Evolutionary conservation across 1,140 invertebrate species (phyloP), one percentile per base, ranked within the genome.

Genomic region (Formica exsecta): DNA sequence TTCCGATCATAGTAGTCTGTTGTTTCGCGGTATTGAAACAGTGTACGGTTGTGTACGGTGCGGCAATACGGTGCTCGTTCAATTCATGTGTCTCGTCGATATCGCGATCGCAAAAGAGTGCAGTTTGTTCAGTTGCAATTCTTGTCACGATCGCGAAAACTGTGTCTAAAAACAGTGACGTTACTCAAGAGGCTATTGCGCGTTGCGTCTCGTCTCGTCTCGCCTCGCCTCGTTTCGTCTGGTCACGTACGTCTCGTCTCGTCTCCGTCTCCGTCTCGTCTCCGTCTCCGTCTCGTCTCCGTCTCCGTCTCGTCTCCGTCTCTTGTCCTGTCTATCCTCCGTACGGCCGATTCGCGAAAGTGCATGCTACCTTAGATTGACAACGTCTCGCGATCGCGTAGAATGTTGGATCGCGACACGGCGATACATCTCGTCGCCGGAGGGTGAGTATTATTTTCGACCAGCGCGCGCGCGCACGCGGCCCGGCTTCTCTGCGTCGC

Each of bases 391-490:
- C 71, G 80, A 61, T 44, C 32, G 77, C 81, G 85, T 91, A 94
- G 91, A 95, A 97, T 97, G 97, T 96, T 96, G 95, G 96, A 97
- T 95, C 96, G 96, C 94, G 97, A 98, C 95, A 97, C 97, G 88
- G 96, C 98, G 83, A 98, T 98, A 95, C 98, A 98, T 95, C 96
- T 98, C 90, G 96, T 98, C 89, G 97, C 97, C 94, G 98, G 98
- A 96, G 98, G 98, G 98, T 98, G 96, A 96, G 97, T 96, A 68
- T 83, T 80, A 57, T 85, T 86, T 92, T 89, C 87, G 88, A 85
- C 32, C 25, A 29, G 6, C 7, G 11, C 57, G 19, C 25, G 44
- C 70, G 57, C 32, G 44, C 70, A 36, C 32, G n/a, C 41, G 41
- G 7, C 54, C 44, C 80, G 80, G 71, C 57, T 48, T 19, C 38